A percentile compares a stretch with the other conserved stretches of the same genome.
phyloP scores from a whole-genome alignment of 2,888 invertebrate species.

The Dermolepida albohirtum region DNA sequence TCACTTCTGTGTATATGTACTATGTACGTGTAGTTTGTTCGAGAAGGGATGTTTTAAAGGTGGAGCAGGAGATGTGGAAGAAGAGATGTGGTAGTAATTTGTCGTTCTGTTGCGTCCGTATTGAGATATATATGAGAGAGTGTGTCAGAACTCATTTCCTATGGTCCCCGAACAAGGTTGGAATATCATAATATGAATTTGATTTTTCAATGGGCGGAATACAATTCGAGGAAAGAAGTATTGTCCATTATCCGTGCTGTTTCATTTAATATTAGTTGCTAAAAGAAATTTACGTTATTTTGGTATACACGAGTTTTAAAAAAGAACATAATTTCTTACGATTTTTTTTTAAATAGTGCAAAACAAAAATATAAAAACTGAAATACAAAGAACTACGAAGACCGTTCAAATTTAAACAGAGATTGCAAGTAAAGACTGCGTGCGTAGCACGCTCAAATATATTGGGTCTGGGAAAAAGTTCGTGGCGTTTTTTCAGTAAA shows the following conservation, averaged over 20 bases:
- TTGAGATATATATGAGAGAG: conserved; percentile 43
- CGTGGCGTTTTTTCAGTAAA: too few relatives aligned
- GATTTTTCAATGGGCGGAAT: conserved; percentile 52
- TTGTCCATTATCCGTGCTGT: neutral
- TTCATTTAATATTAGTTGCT: neutral
- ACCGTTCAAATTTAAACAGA: too few relatives aligned
- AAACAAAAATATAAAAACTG: too few relatives aligned
- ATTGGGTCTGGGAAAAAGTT: too few relatives aligned
- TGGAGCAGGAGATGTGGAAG: neutral
- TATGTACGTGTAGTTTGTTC: conserved; percentile 32
- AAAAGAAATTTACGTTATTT: too few relatives aligned
- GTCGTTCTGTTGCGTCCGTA: conserved; percentile 16
- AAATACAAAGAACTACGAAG: too few relatives aligned
- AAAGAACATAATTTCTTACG: too few relatives aligned
- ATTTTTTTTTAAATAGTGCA: too few relatives aligned
- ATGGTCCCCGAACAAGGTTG: conserved; percentile 59
- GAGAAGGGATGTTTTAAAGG: conserved; percentile 4
- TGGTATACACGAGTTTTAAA: too few relatives aligned
- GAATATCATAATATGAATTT: conserved; percentile 57
- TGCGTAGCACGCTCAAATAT: too few relatives aligned
- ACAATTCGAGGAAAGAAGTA: conserved; percentile 27
- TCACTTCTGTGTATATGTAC: conserved; percentile 40
- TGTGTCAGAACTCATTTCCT: conserved; percentile 64
- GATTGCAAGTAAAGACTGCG: too few relatives aligned
- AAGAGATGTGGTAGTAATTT: conserved; percentile 8